phyloP scores from a whole-genome alignment of 2,888 invertebrate genomes.

The Lasius platythorax region DNA sequence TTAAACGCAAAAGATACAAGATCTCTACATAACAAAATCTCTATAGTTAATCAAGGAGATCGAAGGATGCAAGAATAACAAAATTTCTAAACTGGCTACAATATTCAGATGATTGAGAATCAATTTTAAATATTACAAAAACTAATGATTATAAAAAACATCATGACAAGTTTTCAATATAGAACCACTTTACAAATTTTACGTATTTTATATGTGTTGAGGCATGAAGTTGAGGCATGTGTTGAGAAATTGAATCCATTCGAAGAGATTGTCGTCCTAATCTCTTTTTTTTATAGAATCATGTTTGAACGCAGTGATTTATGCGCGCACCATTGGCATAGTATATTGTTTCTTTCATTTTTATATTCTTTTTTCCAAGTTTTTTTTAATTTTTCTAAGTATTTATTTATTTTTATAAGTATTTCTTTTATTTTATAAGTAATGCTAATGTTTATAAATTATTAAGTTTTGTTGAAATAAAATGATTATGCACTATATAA shows the following conservation, averaged over 20 bases:
- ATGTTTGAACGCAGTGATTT: too few species aligned
- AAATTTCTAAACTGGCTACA: slow-evolving; percentile 2
- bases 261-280: too few species aligned
- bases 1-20: neutral
- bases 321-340: too few species aligned
- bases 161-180: neutral
- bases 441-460: neutral
- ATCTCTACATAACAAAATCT: neutral
- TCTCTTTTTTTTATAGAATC: too few species aligned
- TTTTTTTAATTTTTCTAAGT: too few species aligned
- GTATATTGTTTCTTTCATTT: too few species aligned
- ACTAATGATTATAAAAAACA: neutral
- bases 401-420: too few species aligned
- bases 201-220: neutral
- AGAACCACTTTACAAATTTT: neutral
- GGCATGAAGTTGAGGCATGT: too few species aligned
- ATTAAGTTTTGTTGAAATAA: neutral
- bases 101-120: neutral
- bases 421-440: neutral
- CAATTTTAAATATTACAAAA: slow-evolving; percentile 1
- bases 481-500: neutral
- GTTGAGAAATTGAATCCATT: too few species aligned
- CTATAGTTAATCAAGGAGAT: neutral
- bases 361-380: too few species aligned
- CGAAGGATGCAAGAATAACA: neutral